Conservation (phyloP, 2,888 invertebrate species). For the Sicus ferrugineus region DNA sequence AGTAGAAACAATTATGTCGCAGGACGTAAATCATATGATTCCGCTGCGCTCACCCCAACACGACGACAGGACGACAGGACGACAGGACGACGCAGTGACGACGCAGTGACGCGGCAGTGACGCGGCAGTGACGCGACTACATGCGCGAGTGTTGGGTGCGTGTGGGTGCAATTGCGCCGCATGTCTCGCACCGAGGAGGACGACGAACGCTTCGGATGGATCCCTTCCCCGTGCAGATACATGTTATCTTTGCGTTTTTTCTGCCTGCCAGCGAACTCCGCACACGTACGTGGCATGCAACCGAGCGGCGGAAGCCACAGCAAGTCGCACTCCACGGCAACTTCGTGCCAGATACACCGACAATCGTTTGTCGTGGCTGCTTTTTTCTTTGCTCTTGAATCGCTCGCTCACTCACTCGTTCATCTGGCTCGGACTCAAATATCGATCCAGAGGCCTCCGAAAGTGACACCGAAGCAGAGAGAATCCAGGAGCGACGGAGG, state of each 20-base stretch:
- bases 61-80: background rate
- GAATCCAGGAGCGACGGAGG: background rate
- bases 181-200: background rate
- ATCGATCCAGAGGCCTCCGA: slow-evolving; percentile 26
- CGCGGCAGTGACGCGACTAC: background rate
- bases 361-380: background rate
- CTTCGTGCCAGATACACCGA: background rate
- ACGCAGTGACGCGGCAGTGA: background rate
- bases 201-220: background rate
- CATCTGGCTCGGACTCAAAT: slow-evolving; percentile 21
- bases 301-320: slow-evolving; percentile 28
- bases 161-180: background rate
- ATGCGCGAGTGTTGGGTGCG: background rate
- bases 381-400: background rate
- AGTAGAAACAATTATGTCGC: slow-evolving; percentile 20
- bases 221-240: background rate
- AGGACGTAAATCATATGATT: slow-evolving; percentile 31
- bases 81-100: background rate
- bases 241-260: background rate
- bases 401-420: slow-evolving; percentile 5
- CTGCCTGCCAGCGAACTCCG: background rate
- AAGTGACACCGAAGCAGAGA: slow-evolving; percentile 10
- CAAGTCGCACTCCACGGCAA: slow-evolving; percentile 6
- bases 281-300: background rate
- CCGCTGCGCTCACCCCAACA: background rate